Percentiles rank a stretch among this genome's conserved stretches.
phyloP scores from a whole-genome alignment of 2,888 invertebrate species.

The Eilema depressum region DNA sequence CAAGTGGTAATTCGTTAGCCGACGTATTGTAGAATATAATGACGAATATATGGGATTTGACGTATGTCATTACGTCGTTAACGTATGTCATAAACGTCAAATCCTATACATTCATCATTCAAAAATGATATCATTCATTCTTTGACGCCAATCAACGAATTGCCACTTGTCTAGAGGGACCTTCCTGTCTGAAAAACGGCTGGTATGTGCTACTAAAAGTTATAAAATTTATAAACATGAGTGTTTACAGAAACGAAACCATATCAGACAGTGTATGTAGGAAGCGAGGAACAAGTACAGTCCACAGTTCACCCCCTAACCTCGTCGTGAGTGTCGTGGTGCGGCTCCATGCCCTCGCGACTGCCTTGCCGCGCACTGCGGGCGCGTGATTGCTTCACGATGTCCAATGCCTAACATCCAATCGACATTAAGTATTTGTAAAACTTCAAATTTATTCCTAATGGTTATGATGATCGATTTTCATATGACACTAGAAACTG shows the following conservation, averaged over 20 bases:
- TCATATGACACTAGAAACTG: not conserved
- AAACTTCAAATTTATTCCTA: not conserved
- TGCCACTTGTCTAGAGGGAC: too few relatives aligned
- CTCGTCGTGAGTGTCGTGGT: constrained; percentile 92
- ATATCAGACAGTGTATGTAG: constrained; percentile 1
- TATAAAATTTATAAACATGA: not conserved
- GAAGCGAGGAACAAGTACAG: constrained; percentile 16
- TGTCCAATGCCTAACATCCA: constrained; percentile 92
- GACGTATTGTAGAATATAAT: too few relatives aligned
- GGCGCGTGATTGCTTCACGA: constrained; percentile 96
- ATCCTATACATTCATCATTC: too few relatives aligned
- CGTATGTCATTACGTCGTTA: too few relatives aligned
- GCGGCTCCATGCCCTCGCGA: constrained; percentile 90
- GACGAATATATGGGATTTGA: too few relatives aligned
- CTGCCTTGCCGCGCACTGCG: constrained; percentile 90
- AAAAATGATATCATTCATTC: too few relatives aligned
- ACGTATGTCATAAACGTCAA: too few relatives aligned
- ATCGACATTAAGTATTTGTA: constrained; percentile 12
- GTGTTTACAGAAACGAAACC: constrained; percentile 33
- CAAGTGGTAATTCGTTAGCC: too few relatives aligned
- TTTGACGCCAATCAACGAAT: too few relatives aligned
- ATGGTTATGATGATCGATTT: not conserved
- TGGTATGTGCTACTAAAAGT: not conserved
- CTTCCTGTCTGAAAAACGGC: not conserved
- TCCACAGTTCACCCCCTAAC: constrained; percentile 71